Evolutionary conservation across 1,140 invertebrate genomes (phyloP), one percentile per base, ranked within the genome.

Genomic region (Drosophila pachea): DNA sequence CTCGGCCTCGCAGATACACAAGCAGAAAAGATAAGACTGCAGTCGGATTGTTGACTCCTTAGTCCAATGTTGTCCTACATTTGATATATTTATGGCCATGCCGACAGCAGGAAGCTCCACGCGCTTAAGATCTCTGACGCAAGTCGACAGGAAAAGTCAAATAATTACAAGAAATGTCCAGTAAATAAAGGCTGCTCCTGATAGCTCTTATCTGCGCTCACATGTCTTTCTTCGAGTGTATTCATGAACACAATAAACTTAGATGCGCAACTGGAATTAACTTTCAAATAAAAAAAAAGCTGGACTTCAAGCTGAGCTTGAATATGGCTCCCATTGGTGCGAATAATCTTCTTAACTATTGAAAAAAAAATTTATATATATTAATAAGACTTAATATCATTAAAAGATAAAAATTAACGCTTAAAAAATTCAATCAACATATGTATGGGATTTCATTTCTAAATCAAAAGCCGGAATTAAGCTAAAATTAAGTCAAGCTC

Each of bases 31-130:
- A 70, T 74, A 56, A 40, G 35, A 38, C 22, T 66, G 54, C 62
- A 70, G 62, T 31, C 62, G 52, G 38, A 12, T 35, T 47, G 31
- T 8, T 38, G 14, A 66, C 50, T 48, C 33, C 49, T 58, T 49
- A 45, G 47, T 50, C 31, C 52, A 60, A 67, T 52, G 36, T 38
- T 33, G 49, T 7, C 33, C 42, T 14, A 38, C 7, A 7, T 53
- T 48, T 45, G 33, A 56, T 43, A 54, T 54, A 64, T 65, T 64
- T 64, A 63, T 64, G n/a, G 35, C 43, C 14, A 47, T 47, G 55
- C 6, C 42, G 16, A 47, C 36, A 47, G 33, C 65, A 48, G 56
- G 16, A 61, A 53, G 47, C 49, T 14, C 12, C 7, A 22, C 42
- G 53, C 53, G 53, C 45, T 22, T 22, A 6, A 47, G 29, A 11